Percentiles rank a stretch among this genome's conserved stretches.
phyloP scores from a whole-genome alignment of 2,113 vertebrate species.

The Hirundichthys speculiger region DNA sequence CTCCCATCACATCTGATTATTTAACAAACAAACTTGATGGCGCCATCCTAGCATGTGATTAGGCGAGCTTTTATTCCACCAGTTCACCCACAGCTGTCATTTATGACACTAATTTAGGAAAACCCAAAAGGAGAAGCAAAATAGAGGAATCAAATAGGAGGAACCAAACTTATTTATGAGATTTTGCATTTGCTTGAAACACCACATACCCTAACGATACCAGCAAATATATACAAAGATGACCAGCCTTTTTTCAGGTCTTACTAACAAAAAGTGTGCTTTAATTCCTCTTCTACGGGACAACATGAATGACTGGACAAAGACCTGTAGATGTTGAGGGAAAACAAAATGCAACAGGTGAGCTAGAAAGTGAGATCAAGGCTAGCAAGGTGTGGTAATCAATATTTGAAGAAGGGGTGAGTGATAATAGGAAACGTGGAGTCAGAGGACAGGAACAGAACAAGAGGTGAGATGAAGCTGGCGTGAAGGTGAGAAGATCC shows the following conservation, averaged over 20 bases:
- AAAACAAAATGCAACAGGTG: background rate
- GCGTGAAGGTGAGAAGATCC: background rate
- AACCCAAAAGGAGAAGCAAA: background rate
- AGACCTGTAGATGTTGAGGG: no score
- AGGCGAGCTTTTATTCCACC: no score
- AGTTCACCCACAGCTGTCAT: no score
- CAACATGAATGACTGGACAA: no score
- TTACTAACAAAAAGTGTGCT: no score
- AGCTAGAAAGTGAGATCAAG: background rate
- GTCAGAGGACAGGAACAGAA: background rate
- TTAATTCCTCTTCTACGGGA: no score
- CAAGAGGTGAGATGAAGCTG: background rate
- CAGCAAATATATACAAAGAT: background rate
- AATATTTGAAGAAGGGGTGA: background rate
- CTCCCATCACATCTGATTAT: no score
- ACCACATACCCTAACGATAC: no score
- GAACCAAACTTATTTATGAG: background rate
- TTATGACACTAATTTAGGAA: background rate
- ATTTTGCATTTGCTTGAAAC: background rate
- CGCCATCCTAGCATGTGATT: no score
- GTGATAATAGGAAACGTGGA: background rate
- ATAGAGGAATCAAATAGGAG: background rate
- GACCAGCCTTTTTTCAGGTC: background rate
- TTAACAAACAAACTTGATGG: no score
- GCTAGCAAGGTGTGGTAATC: background rate